A percentile compares a stretch with the other conserved stretches of the same genome.
These are phyloP conservation scores for Zaprionus inermis DNA, from an alignment of 1,140 invertebrate species.

Conservation along the genomic window DNA sequence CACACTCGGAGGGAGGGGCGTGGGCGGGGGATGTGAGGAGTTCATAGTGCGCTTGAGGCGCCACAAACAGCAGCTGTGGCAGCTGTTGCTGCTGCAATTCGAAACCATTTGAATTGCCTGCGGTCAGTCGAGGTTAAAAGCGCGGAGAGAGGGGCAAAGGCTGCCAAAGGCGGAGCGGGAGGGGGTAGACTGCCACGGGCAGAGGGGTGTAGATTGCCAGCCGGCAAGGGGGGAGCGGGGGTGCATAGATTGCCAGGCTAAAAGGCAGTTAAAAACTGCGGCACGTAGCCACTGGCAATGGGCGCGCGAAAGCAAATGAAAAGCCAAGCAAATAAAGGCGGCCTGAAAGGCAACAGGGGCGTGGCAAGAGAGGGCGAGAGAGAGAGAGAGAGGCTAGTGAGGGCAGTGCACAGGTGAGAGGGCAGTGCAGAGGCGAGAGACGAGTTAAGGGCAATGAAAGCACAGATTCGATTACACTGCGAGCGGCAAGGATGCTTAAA, in stretches of 20 bases:
- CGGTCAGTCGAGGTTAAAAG: conserved; percentile 36
- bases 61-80: conserved; percentile 5
- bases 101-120: conserved; percentile 54
- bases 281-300: conserved; percentile 63
- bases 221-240: too few species aligned
- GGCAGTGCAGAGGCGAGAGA: not conserved
- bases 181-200: too few species aligned
- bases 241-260: conserved; percentile 30
- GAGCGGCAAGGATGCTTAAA: conserved; percentile 12
- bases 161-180: too few species aligned
- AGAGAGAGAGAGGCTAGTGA: too few species aligned
- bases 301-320: conserved; percentile 76
- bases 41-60: not conserved
- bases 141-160: not conserved
- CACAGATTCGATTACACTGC: conserved; percentile 76
- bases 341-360: conserved; percentile 14
- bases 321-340: conserved; percentile 71
- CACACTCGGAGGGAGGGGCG: conserved; percentile 15
- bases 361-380: too few species aligned
- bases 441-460: conserved; percentile 37
- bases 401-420: not conserved
- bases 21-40: not conserved
- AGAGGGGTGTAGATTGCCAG: too few species aligned
- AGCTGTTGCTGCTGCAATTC: conserved; percentile 36
- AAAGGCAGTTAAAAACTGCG: conserved; percentile 75